Conservation (phyloP, 2,888 invertebrate species). For the Drosophila seclusa region DNA sequence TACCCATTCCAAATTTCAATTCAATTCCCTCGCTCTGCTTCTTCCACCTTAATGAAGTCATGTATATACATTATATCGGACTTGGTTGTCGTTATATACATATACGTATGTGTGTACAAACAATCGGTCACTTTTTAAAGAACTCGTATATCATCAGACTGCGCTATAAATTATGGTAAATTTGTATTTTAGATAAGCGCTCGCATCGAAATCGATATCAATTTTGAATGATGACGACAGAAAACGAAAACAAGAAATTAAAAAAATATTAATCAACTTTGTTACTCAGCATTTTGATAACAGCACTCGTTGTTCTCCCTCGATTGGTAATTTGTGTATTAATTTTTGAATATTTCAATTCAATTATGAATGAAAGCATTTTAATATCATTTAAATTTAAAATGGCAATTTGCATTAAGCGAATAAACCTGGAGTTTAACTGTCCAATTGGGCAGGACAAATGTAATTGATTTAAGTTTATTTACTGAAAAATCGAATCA, state of each 20-base stretch:
- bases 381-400: conserved; percentile 1
- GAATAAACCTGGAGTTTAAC: neutral
- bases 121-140: conserved; percentile 57
- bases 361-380: conserved; percentile 23
- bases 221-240: conserved; percentile 49
- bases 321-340: conserved; percentile 53
- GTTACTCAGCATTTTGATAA: conserved; percentile 43
- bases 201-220: conserved; percentile 1
- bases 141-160: conserved; percentile 24
- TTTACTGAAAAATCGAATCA: neutral
- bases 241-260: neutral
- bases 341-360: conserved; percentile 15
- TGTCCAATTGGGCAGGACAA: neutral
- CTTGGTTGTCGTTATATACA: neutral
- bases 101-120: conserved; percentile 4
- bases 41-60: conserved; percentile 57
- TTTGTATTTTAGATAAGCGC: conserved; percentile 42
- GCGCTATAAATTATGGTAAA: conserved; percentile 52
- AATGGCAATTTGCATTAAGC: conserved; percentile 6
- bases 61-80: conserved; percentile 51
- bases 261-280: conserved; percentile 41
- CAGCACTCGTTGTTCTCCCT: conserved; percentile 12
- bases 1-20: neutral
- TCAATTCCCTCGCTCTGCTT: conserved; percentile 1
- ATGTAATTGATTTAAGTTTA: neutral